Conservation (phyloP, 2,888 invertebrate species). For the Andrena trimmerana region DNA sequence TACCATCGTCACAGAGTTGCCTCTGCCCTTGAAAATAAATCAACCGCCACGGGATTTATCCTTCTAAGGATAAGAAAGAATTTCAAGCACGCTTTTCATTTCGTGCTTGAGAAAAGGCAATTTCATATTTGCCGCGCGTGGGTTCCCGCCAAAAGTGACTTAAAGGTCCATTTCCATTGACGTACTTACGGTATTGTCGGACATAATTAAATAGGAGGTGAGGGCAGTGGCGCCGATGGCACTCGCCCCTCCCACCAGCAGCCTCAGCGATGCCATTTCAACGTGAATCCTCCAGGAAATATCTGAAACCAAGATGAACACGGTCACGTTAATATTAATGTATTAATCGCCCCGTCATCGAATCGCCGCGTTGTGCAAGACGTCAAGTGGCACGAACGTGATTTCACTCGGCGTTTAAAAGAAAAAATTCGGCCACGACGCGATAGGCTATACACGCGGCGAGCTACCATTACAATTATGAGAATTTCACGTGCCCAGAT, state of each 20-base stretch:
- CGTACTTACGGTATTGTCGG: conserved; percentile 84
- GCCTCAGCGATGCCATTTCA: conserved; percentile 80
- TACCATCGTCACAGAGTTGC: too few species aligned
- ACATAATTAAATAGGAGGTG: conserved; percentile 87
- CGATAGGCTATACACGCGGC: background rate
- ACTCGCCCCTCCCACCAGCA: conserved; percentile 87
- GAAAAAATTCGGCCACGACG: background rate
- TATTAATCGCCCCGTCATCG: background rate
- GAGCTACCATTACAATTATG: background rate
- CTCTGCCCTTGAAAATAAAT: too few species aligned
- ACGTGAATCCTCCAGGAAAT: conserved; percentile 49
- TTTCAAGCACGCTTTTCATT: too few species aligned
- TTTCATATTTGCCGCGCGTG: background rate
- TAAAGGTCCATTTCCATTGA: background rate
- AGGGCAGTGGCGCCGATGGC: conserved; percentile 88
- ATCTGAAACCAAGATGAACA: conserved; percentile 52
- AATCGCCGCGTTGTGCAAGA: conserved; percentile 14
- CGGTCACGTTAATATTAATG: background rate
- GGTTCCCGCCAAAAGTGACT: background rate
- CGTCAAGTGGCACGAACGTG: background rate
- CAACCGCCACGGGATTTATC: too few species aligned
- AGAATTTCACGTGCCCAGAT: background rate
- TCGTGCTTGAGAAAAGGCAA: background rate
- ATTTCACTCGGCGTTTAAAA: background rate
- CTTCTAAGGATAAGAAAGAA: too few species aligned